Evolutionary conservation across 2,113 vertebrate genomes (phyloP).

Genomic region (Passerina amoena): DNA sequence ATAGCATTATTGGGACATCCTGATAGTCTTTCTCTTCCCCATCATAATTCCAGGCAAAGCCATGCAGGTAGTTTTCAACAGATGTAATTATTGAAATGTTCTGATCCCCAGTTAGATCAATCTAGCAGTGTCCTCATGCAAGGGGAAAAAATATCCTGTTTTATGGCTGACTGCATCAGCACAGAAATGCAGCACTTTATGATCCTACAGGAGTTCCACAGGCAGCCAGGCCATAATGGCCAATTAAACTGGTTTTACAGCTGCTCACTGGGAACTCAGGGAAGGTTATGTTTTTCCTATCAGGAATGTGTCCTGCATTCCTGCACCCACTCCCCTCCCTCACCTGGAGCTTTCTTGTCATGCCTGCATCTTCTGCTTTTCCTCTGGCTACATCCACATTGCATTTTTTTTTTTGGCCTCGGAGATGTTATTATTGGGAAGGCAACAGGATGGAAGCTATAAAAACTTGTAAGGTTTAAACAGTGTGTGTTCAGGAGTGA

Average conservation of each 20-base stretch:
- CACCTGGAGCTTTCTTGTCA: background rate
- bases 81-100: background rate
- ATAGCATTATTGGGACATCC: background rate
- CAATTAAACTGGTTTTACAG: slow-evolving; percentile 40
- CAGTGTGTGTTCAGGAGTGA: background rate
- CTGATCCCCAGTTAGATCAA: background rate
- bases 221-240: background rate
- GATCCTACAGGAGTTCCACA: background rate
- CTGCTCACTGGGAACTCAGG: background rate
- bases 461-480: background rate
- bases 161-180: slow-evolving; percentile 1
- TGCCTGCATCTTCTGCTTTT: background rate
- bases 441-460: background rate
- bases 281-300: background rate
- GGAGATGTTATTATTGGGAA: background rate
- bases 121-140: background rate
- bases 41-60: background rate
- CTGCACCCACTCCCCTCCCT: background rate
- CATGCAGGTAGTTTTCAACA: background rate
- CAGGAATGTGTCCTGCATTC: background rate
- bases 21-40: background rate
- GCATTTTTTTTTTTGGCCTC: background rate
- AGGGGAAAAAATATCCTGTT: background rate
- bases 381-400: background rate
- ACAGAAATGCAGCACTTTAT: background rate